A percentile compares a stretch with the other conserved stretches of the same genome.
Conservation (phyloP, 2,797 vertebrate genomes). For the Muscicapa striata region DNA sequence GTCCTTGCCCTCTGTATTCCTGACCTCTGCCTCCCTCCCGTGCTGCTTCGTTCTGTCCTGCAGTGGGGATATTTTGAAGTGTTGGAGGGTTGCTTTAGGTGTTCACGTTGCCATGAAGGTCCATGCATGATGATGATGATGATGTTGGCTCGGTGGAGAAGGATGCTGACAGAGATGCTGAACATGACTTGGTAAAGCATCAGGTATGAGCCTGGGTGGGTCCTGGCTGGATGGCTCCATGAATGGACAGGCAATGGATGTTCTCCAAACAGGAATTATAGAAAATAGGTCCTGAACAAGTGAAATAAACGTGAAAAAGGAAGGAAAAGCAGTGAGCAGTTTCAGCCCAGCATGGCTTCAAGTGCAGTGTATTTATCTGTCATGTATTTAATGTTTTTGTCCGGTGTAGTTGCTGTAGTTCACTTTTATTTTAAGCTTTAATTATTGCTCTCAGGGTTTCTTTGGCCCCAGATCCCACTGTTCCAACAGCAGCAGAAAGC, state of each 20-base stretch:
- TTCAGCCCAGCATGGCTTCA: background rate
- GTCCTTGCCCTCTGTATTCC: background rate
- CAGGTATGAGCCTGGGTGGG: background rate
- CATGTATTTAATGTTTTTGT: background rate
- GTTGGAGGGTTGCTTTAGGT: background rate
- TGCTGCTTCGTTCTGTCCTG: background rate
- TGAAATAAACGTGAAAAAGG: background rate
- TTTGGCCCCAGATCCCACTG: background rate
- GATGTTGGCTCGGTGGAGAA: background rate
- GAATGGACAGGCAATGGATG: background rate
- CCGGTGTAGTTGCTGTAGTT: background rate
- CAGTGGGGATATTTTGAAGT: background rate
- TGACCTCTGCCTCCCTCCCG: background rate
- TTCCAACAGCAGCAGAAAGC: background rate
- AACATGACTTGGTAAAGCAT: background rate
- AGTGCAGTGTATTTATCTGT: background rate
- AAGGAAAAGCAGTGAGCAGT: background rate
- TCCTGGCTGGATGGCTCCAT: background rate
- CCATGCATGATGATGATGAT: background rate
- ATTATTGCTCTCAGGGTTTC: background rate
- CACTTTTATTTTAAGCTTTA: background rate
- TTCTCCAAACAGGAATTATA: background rate
- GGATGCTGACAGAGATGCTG: background rate
- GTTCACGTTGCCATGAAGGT: background rate
- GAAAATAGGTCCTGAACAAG: background rate